Evolutionary conservation across 2,797 vertebrate species (phyloP).

Genomic region (Menidia menidia): DNA sequence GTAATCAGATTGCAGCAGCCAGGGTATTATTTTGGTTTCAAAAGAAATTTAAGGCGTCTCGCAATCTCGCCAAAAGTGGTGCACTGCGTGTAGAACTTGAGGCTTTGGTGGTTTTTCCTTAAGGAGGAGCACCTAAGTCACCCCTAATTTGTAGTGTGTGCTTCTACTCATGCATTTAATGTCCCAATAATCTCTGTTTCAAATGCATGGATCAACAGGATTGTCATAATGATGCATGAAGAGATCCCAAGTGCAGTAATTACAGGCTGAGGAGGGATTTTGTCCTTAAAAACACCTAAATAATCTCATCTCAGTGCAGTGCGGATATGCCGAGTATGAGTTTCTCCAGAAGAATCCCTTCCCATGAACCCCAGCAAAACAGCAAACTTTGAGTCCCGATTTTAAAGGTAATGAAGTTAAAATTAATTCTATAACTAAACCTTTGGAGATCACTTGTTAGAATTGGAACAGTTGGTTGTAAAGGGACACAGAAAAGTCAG

Average conservation of each 20-base stretch:
- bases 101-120: neutral
- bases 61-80: neutral
- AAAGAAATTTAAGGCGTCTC: constrained; percentile 20
- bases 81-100: neutral
- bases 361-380: neutral
- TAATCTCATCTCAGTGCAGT: neutral
- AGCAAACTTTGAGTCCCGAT: neutral
- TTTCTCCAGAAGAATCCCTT: neutral
- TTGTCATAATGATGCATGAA: constrained; percentile 12
- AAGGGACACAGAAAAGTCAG: no score
- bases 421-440: no score
- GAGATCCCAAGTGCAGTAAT: constrained; percentile 16
- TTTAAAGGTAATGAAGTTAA: no score
- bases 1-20: constrained; percentile 58
- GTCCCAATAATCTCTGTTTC: constrained; percentile 9
- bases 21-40: constrained; percentile 57
- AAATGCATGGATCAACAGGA: constrained; percentile 12
- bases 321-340: neutral
- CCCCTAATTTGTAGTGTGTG: neutral
- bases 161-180: neutral
- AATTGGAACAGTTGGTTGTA: no score
- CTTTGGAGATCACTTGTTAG: no score
- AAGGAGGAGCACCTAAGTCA: neutral
- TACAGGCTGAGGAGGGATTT: constrained; percentile 9
- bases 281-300: constrained; percentile 8